A percentile compares a stretch with the other conserved stretches of the same genome.
phyloP scores from a whole-genome alignment of 2,113 vertebrate species.

The Psittacara wagleri region DNA sequence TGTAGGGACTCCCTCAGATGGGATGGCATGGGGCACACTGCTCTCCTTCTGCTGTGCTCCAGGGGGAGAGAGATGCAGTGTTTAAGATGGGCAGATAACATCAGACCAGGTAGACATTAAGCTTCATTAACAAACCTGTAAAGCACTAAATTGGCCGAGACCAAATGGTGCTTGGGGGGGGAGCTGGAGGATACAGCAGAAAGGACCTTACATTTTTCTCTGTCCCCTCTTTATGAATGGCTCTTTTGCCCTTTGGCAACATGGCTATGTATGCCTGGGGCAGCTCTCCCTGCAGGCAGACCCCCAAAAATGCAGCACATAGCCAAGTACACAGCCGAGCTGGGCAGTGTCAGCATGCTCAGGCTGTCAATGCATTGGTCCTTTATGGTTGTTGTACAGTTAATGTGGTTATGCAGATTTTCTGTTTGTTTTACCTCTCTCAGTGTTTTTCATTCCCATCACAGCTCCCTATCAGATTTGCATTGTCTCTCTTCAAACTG shows the following conservation, averaged over 20 bases:
- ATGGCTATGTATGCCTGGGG: rapidly evolving
- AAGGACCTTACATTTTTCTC: background rate
- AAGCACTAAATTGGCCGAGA: background rate
- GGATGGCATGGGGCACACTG: background rate
- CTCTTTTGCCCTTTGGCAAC: background rate
- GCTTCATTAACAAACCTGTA: background rate
- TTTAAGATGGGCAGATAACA: background rate
- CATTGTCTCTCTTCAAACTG: background rate
- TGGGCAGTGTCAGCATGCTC: background rate
- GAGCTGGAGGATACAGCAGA: background rate
- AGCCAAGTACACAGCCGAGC: background rate
- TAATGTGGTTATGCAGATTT: background rate
- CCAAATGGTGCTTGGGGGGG: rapidly evolving
- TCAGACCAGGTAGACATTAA: background rate
- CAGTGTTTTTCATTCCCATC: background rate
- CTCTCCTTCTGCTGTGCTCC: background rate
- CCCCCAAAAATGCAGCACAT: background rate
- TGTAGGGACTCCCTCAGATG: background rate
- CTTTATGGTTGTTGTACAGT: background rate
- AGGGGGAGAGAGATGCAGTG: background rate
- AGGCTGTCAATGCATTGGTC: background rate
- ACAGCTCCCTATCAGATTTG: background rate
- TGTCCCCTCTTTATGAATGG: background rate
- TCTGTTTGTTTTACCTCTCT: background rate
- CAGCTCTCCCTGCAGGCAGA: background rate